Conservation (phyloP, 2,888 invertebrate species). For the Dryococelus australis region DNA sequence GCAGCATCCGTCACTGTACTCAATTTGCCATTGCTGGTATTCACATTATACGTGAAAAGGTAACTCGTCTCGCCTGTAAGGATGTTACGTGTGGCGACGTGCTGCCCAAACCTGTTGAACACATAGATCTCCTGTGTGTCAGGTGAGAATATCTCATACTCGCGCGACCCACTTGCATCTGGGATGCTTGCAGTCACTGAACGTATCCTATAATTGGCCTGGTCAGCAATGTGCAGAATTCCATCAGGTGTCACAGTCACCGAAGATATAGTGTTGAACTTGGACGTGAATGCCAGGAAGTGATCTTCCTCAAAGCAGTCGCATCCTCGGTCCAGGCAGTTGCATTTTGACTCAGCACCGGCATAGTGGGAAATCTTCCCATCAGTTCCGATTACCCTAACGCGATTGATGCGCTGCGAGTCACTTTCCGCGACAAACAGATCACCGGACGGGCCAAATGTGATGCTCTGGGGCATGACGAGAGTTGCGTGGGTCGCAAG, state of each 20-base stretch:
- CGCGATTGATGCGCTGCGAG: conserved; percentile 91
- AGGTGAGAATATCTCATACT: conserved; percentile 94
- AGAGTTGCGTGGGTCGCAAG: conserved; percentile 90
- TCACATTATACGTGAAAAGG: conserved; percentile 94
- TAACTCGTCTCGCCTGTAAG: conserved; percentile 94
- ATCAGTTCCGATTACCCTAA: conserved; percentile 90
- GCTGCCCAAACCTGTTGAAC: conserved; percentile 94
- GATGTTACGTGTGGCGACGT: conserved; percentile 91
- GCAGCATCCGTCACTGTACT: conserved; percentile 94
- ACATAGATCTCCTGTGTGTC: conserved; percentile 95
- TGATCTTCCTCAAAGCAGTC: conserved; percentile 93
- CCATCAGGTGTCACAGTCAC: conserved; percentile 94
- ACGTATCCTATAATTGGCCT: conserved; percentile 87
- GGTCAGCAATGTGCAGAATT: conserved; percentile 93
- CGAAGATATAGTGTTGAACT: conserved; percentile 93
- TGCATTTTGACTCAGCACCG: conserved; percentile 92
- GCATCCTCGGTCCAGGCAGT: conserved; percentile 89
- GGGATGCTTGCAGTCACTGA: conserved; percentile 91
- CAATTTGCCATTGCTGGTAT: conserved; percentile 94
- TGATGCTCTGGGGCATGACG: conserved; percentile 93
- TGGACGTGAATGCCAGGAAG: conserved; percentile 89
- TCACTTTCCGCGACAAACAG: conserved; percentile 96
- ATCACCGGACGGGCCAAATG: conserved; percentile 91
- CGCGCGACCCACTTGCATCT: conserved; percentile 80
- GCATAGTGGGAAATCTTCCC: conserved; percentile 93